phyloP scores from a whole-genome alignment of 1,140 invertebrate genomes.

The Aphaenogaster floridana region DNA sequence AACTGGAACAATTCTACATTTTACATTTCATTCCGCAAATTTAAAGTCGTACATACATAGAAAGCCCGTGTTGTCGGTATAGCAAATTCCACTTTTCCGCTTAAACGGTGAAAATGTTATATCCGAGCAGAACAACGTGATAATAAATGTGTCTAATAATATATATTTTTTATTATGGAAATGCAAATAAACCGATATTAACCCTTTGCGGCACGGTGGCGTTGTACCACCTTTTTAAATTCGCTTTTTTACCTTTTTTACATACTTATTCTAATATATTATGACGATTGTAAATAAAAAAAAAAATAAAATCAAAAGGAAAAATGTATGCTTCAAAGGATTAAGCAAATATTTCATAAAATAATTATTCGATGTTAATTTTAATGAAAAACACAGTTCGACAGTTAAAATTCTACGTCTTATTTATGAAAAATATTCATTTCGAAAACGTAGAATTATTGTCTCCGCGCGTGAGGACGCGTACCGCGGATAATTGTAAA shows the following conservation, averaged over 20 bases:
- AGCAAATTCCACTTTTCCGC: slow-evolving; percentile 29
- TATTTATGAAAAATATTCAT: slow-evolving; percentile 15
- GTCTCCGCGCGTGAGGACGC: neutral
- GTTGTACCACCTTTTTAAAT: too few relatives aligned
- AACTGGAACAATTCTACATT: slow-evolving; percentile 19
- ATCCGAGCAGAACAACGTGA: neutral
- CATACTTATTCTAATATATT: too few relatives aligned
- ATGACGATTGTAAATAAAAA: too few relatives aligned
- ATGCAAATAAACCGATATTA: neutral
- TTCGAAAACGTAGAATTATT: neutral
- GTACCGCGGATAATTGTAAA: slow-evolving; percentile 31
- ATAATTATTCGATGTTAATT: slow-evolving; percentile 23
- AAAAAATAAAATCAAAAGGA: too few relatives aligned
- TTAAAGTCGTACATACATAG: slow-evolving; percentile 22
- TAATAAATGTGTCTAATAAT: slow-evolving; percentile 40
- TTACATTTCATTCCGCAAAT: slow-evolving; percentile 35
- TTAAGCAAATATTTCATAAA: neutral
- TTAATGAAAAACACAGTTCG: neutral
- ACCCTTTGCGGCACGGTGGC: too few relatives aligned
- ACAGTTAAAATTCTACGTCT: neutral
- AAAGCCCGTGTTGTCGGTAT: slow-evolving; percentile 21
- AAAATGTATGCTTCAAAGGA: too few relatives aligned
- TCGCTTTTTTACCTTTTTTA: too few relatives aligned
- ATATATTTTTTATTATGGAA: slow-evolving; percentile 28
- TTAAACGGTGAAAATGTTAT: slow-evolving; percentile 19